Base-by-base conservation (phyloP, 2,888 invertebrate species). In the Schizaphis graminum region DNA sequence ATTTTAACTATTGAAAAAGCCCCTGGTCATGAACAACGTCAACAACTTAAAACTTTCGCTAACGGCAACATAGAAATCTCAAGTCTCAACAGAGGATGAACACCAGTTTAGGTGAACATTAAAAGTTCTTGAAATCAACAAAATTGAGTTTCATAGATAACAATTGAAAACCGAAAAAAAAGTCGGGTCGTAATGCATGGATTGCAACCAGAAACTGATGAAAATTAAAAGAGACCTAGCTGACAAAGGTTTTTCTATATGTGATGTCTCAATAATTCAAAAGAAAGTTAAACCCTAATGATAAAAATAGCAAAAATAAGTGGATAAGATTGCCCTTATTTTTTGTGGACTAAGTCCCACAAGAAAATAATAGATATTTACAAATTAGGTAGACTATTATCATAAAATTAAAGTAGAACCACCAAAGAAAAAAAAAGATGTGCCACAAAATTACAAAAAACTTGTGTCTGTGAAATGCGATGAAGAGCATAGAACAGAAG, bases 381-480 rank as follows among this genome's bases (percentile, higher is more conserved):
- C 57, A 89, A 89, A 1, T 16, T 89, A 61, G 26, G 61, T 61
- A 89, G 57, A 61, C 11, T 61, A 44, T 89, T 44, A 89, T 28
- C 89, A 61, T 89, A 89, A 89, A 44, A 44, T 89, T 61, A 44
- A 89, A 89, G 57, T 89, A 89, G 44, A 61, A 89, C 28, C 57
- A 13, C 61, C 28, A 28, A 89, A 49, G 11, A 49, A 49, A 7
- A 49, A 49, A 49, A 49, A 49, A 49, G 47, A 49, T n/a, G n/a
- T n/a, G n/a, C n/a, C n/a, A n/a, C n/a, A n/a, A n/a, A n/a, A n/a
- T n/a, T n/a, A n/a, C n/a, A n/a, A n/a, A n/a, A n/a, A n/a, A n/a
- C n/a, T n/a, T n/a, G n/a, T n/a, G n/a, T n/a, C n/a, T n/a, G n/a
- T n/a, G n/a, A n/a, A n/a, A n/a, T n/a, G n/a, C n/a, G n/a, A n/a